phyloP scores from a whole-genome alignment of 2,113 vertebrate genomes.

The Scomber scombrus region DNA sequence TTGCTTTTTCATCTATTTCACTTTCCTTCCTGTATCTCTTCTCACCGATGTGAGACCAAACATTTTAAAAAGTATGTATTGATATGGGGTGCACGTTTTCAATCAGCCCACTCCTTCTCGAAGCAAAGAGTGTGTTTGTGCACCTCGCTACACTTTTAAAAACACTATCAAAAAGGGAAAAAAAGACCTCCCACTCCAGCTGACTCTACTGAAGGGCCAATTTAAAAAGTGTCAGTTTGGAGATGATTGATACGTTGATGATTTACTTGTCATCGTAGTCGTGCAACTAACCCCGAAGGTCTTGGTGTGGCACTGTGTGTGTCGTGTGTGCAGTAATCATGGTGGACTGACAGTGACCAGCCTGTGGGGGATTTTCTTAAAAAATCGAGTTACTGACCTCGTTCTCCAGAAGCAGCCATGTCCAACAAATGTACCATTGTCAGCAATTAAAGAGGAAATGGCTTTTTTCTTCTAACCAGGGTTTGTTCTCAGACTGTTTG shows the following conservation, averaged over 20 bases:
- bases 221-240: conserved; percentile 18
- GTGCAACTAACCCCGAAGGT: conserved; percentile 35
- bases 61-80: background rate
- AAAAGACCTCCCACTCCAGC: background rate
- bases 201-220: background rate
- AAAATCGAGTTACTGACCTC: background rate
- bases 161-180: background rate
- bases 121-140: background rate
- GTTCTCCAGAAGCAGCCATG: background rate
- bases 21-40: background rate
- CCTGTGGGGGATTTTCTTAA: conserved; percentile 11
- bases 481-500: background rate
- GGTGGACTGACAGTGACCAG: conserved; percentile 6
- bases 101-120: background rate
- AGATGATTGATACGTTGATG: conserved; percentile 54
- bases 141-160: background rate
- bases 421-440: background rate
- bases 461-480: background rate
- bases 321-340: conserved; percentile 5
- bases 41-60: no score
- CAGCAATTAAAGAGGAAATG: background rate
- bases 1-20: background rate
- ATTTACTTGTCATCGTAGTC: conserved; percentile 54
- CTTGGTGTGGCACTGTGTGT: conserved; percentile 29
- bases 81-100: background rate